Conservation (phyloP, 2,113 vertebrate species). For the Uropsilus gracilis region DNA sequence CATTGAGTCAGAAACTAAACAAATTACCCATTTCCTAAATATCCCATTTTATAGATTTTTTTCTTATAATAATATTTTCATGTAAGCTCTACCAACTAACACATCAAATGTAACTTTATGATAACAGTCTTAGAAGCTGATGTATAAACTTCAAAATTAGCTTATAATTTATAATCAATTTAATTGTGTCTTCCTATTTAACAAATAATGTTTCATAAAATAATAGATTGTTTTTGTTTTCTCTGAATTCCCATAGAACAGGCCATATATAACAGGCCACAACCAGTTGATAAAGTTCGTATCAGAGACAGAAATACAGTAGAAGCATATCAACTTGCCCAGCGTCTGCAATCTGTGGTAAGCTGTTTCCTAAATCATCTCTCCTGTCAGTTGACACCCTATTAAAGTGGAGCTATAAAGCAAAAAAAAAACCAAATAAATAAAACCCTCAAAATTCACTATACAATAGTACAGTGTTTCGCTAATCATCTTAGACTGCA, state of each 20-base stretch:
- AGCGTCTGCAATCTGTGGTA: slow-evolving; percentile 97
- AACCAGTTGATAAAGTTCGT: slow-evolving; percentile 89
- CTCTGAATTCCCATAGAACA: slow-evolving; percentile 88
- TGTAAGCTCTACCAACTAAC: not conserved
- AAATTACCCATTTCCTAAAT: not conserved
- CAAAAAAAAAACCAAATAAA: not conserved
- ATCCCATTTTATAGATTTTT: slow-evolving; percentile 1
- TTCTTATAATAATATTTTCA: slow-evolving; percentile 4
- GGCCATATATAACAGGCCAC: slow-evolving; percentile 95
- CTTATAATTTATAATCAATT: not conserved
- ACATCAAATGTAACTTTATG: not conserved
- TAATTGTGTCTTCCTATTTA: slow-evolving; percentile 24
- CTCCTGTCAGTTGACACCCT: not conserved
- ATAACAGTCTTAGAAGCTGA: not conserved
- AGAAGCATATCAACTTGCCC: slow-evolving; percentile 94
- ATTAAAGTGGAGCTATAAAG: not conserved
- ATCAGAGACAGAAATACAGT: slow-evolving; percentile 89
- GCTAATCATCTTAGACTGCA: not conserved
- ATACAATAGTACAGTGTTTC: not conserved
- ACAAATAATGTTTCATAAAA: not conserved
- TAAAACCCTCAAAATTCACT: not conserved
- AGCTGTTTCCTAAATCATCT: not conserved
- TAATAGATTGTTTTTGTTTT: slow-evolving; percentile 1
- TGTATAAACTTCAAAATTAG: not conserved
- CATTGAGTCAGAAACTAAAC: slow-evolving; percentile 37